Conservation (phyloP, 2,113 vertebrate species). For the Brachyhypopomus occidentalis region DNA sequence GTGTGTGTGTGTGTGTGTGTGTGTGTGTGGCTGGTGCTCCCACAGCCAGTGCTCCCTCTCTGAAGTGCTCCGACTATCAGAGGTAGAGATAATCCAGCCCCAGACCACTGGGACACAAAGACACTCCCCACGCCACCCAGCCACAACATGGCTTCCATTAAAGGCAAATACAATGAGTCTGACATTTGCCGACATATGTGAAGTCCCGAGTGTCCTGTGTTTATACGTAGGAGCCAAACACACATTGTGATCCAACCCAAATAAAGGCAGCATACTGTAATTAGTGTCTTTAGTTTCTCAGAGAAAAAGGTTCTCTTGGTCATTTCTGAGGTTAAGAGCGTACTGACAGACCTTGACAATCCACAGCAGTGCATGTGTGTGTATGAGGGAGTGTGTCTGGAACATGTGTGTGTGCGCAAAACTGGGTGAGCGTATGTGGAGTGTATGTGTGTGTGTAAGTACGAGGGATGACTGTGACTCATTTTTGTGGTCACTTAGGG, state of each 20-base stretch:
- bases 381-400: not conserved
- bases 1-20: constrained; percentile 25
- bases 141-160: constrained; percentile 30
- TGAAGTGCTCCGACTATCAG: constrained; percentile 4
- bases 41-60: constrained; percentile 2
- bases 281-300: constrained; percentile 19
- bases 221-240: constrained; percentile 22
- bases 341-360: not conserved
- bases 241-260: constrained; percentile 26
- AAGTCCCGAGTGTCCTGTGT: not conserved
- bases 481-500: constrained; percentile 32
- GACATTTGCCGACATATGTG: not conserved
- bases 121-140: not conserved
- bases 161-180: not conserved
- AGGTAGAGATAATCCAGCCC: not conserved
- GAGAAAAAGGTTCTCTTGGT: constrained; percentile 11
- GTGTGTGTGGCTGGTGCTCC: constrained; percentile 1
- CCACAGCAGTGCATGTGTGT: not conserved
- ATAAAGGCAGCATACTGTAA: constrained; percentile 9
- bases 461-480: not conserved
- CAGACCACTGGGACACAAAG: not conserved
- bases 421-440: not conserved
- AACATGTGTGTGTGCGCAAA: not conserved
- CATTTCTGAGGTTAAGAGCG: not conserved
- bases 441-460: too few species aligned